Base-by-base conservation (phyloP, 2,888 invertebrate genomes). In the Stenurella melanura region DNA sequence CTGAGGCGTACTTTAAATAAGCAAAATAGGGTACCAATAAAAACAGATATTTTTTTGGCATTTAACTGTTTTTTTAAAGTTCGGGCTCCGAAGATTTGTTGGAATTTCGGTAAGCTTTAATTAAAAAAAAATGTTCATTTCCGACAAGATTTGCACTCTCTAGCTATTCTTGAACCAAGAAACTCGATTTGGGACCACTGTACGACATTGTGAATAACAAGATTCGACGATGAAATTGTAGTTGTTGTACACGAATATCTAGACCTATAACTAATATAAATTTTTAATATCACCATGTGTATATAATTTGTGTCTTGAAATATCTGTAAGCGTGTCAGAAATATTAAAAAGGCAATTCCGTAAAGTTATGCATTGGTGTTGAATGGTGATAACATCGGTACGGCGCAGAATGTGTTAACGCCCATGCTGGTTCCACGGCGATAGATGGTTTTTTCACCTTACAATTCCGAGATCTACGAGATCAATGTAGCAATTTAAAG, bases 401-500 rank as follows among this genome's bases (percentile, higher is more conserved):
- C 83, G 83, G 76, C 78, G 80, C 76, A 74, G 73, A 79, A 78
- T 81, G 72, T 82, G 82, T 84, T 83, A 75, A 84, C 85, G 83
- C 83, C 83, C 83, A 83, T 82, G 80, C 82, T 81, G 78, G 54
- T 58, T 82, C 79, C 75, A 76, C 74, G 77, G 81, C 82, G 82
- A 84, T 83, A 83, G 82, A 82, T 82, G 82, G 82, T 79, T 80
- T 80, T 81, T 81, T 80, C 58, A 79, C 77, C 78, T 77, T 78
- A 80, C 50, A 21, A 54, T 78, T 75, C 72, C 73, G 66, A 78
- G 84, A 85, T 85, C 83, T 81, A 80, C 81, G 79, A 83, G 84
- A 86, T 85, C 84, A 83, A 81, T 81, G 82, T 78, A 80, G 83
- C 83, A 83, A 84, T 84, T 84, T 84, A 81, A 80, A 83, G 78